Base-by-base conservation (phyloP, 2,797 vertebrate genomes). In the Anisognathus igniventris region DNA sequence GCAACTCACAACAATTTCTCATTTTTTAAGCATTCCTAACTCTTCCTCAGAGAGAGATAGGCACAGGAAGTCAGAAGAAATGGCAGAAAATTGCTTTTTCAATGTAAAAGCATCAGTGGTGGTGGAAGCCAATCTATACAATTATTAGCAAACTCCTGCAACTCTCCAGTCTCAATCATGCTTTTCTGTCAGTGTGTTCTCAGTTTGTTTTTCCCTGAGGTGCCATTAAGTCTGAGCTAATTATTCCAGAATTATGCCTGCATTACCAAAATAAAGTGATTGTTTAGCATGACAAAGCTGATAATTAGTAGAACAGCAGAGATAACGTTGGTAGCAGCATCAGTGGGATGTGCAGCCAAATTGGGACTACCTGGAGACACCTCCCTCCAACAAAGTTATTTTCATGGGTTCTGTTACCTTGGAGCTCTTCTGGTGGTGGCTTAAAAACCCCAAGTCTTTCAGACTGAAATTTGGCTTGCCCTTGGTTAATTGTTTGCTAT, bases 401-500 rank as follows among this genome's bases (percentile, higher is more conserved):
- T 47, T 65, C 22, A 7, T 30, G 15, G 7, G 5, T 4, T 56
- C 19, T 80, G 1, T 15, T 31, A 27, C 14, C 24, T 73, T 28
- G 24, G 33, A 61, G 27, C 6, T 71, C 31, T 58, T 53, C 58
- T 65, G 18, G 7, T 48, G 12, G 11, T 12, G 47, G 2, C 23
- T 64, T 47, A 62, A n/a, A 31, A 80, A 1, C 16, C 10, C 40
- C 37, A 47, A 15, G 9, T 33, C 65, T 35, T 65, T 53, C 57
- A 80, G 50, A 4, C 67, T 92, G 73, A 70, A 90, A 54, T 23
- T 12, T 58, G 61, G 3, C 14, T 60, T 85, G 73, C 88, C 70
- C 78, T 93, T 74, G 42, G 57, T 72, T 93, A 93, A 92, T 58
- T 35, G 40, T 92, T 93, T 90, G 71, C 40, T 93, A 12, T 92